phyloP scores from a whole-genome alignment of 2,113 vertebrate species.

The Pseudopipra pipra region DNA sequence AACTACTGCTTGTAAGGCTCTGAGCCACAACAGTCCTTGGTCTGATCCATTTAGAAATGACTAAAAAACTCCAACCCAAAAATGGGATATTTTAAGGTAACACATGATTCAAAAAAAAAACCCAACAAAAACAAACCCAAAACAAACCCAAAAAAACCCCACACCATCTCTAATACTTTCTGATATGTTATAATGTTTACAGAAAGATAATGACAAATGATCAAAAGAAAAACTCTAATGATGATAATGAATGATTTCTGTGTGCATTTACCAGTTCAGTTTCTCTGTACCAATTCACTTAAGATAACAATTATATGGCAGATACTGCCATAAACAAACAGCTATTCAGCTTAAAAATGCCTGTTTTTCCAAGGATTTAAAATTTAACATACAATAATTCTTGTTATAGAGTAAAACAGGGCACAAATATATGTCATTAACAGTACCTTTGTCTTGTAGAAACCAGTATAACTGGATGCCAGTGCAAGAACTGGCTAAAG shows the following conservation, averaged over 20 bases:
- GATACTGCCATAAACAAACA: neutral
- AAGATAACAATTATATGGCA: neutral
- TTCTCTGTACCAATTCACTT: neutral
- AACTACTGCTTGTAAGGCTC: neutral
- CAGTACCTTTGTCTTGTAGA: neutral
- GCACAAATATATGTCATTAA: neutral
- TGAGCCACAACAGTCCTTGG: neutral
- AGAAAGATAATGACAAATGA: neutral
- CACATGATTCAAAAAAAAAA: neutral
- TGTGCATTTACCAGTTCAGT: neutral
- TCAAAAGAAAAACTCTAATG: neutral
- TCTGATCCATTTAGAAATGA: neutral
- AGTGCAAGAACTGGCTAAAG: neutral
- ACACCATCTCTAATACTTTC: neutral
- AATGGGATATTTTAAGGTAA: neutral
- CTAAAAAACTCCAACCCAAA: neutral
- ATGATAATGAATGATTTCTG: neutral
- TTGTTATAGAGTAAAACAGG: neutral
- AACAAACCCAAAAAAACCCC: neutral
- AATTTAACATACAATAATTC: neutral
- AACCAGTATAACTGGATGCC: neutral
- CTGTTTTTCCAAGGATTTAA: neutral
- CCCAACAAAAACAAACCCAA: neutral
- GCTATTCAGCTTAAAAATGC: neutral
- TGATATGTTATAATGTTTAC: neutral